Evolutionary conservation across 2,113 vertebrate genomes (phyloP).

Genomic region (Ranitomeya variabilis): DNA sequence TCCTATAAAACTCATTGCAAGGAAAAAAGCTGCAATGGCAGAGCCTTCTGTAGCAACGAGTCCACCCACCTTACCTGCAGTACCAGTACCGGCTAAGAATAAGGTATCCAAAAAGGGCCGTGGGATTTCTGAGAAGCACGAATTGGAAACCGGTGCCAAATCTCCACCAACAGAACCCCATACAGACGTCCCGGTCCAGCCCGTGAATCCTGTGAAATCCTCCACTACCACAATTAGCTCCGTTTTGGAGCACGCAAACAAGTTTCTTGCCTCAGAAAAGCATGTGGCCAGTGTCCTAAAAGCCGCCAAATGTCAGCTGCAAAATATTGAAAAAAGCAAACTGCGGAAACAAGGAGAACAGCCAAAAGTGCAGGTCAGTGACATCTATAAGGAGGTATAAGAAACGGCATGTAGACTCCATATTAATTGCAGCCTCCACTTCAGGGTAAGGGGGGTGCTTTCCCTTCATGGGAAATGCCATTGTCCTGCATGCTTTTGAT

Average conservation of each 20-base stretch:
- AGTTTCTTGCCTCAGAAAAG: conserved; percentile 91
- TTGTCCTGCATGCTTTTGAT: too few species aligned
- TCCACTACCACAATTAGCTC: conserved; percentile 85
- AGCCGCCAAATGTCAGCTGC: conserved; percentile 94
- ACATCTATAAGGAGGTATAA: not conserved
- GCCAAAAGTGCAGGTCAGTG: conserved; percentile 90
- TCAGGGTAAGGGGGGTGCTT: too few species aligned
- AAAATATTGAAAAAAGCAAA: conserved; percentile 96
- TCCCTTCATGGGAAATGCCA: too few species aligned
- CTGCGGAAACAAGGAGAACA: conserved; percentile 87
- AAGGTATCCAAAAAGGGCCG: conserved; percentile 87
- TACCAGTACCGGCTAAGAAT: conserved; percentile 76
- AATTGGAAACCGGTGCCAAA: conserved; percentile 73
- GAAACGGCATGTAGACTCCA: not conserved
- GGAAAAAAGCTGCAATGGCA: conserved; percentile 77
- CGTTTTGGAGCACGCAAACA: conserved; percentile 89
- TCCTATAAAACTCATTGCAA: conserved; percentile 73
- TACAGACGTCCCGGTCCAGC: conserved; percentile 71
- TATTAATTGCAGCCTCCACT: too few species aligned
- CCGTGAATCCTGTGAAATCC: conserved; percentile 71
- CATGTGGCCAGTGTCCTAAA: conserved; percentile 90
- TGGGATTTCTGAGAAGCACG: conserved; percentile 75
- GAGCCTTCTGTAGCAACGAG: conserved; percentile 71
- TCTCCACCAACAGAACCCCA: conserved; percentile 70
- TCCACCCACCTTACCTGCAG: conserved; percentile 70